These are phyloP conservation scores for Busseola fusca DNA, from an alignment of 2,888 invertebrate genomes.

Conservation along the genomic window DNA sequence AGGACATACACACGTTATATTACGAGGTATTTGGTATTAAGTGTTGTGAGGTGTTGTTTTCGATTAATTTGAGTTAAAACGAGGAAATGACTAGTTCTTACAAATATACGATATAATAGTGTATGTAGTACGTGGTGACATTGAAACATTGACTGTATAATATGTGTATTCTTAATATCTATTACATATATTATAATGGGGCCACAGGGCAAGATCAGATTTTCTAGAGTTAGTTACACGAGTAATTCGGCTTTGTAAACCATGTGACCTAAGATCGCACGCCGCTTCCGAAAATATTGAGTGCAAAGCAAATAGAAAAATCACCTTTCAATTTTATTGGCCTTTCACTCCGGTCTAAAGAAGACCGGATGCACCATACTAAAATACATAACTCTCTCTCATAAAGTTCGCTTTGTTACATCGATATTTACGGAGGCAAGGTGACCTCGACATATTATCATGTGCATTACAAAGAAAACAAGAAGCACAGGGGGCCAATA, in stretches of 20 bases:
- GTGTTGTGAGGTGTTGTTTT: slow-evolving; percentile 51
- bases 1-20: slow-evolving; percentile 1
- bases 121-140: slow-evolving; percentile 69
- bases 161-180: slow-evolving; percentile 68
- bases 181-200: slow-evolving; percentile 64
- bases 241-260: slow-evolving; percentile 79
- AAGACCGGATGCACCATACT: slow-evolving; percentile 65
- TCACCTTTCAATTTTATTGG: slow-evolving; percentile 65
- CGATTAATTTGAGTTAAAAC: slow-evolving; percentile 59
- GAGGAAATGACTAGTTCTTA: slow-evolving; percentile 57
- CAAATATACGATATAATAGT: slow-evolving; percentile 59
- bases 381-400: slow-evolving; percentile 74
- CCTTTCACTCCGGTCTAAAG: slow-evolving; percentile 64
- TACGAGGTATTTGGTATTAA: slow-evolving; percentile 3
- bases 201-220: slow-evolving; percentile 69
- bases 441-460: slow-evolving; percentile 66
- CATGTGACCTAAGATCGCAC: slow-evolving; percentile 69
- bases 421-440: slow-evolving; percentile 72
- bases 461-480: slow-evolving; percentile 84
- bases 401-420: slow-evolving; percentile 66
- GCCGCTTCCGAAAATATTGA: slow-evolving; percentile 73
- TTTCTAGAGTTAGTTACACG: slow-evolving; percentile 68
- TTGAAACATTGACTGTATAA: slow-evolving; percentile 70
- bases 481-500: slow-evolving; percentile 85
- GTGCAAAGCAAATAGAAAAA: slow-evolving; percentile 63